Evolutionary conservation across 1,140 invertebrate genomes (phyloP), one percentile per base, ranked within the genome.

Genomic region (Schmidtea mediterranea): DNA sequence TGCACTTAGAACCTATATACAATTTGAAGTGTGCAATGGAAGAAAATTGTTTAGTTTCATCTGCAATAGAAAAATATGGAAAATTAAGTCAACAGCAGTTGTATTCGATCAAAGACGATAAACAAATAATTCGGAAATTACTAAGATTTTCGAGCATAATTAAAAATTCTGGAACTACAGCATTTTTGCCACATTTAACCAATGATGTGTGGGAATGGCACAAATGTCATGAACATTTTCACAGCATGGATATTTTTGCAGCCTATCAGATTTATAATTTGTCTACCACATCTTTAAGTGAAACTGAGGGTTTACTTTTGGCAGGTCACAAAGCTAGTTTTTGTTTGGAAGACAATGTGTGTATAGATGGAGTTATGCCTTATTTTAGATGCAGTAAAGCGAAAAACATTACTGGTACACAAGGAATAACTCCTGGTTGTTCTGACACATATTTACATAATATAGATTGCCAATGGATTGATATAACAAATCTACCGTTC

Each of bases 191-290:
- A 0, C 73, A 75, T 22, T 70, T 82, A n/a, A 79, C 80, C 0
- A 87, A 89, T 60, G 75, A 79, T 59, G 66, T 82, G 19, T 94
- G 87, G 87, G 76, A 90, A 64, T 94, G 83, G 80, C 87, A 94
- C 64, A 75, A 82, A 65, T 94, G 86, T 69, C 86, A 94, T 59
- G 80, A 83, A 78, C 87, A 94, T 62, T 94, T 87, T 61, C 86
- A 94, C 64, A 89, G 83, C 59, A 94, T 94, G 84, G 83, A 90
- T 63, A 78, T 90, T 3, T 94, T 94, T 62, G 83, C 84, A 0
- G 82, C 80, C 16, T 94, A 90, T 58, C 82, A 94, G 58, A 73
- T 94, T 15, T 71, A 81, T 43, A 75, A 89, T 61, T 32, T 32
- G 10, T 32, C 26, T 10, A 10, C 26, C 3, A 32, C 26, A 6